These are phyloP conservation scores for Julus scandinavius DNA, from an alignment of 2,888 invertebrate genomes.

Conservation along the genomic window DNA sequence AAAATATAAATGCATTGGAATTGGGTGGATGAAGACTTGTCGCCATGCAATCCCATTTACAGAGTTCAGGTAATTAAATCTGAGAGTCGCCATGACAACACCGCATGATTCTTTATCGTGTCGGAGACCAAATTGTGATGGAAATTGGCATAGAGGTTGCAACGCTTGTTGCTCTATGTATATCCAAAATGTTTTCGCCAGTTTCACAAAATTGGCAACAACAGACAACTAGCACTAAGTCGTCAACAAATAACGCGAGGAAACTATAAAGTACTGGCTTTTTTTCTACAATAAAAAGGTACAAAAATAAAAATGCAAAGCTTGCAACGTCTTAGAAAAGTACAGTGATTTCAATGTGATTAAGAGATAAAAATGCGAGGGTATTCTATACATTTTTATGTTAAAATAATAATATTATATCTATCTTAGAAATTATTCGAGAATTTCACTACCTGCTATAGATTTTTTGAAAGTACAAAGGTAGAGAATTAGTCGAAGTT, in stretches of 20 bases:
- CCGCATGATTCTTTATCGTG: not conserved
- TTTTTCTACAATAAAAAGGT: not conserved
- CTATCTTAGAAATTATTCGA: too few relatives aligned
- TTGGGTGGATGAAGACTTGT: not conserved
- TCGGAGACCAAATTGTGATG: not conserved
- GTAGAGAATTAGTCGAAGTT: not conserved
- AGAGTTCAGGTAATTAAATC: constrained; percentile 28
- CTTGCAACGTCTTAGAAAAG: not conserved
- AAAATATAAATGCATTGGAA: not conserved
- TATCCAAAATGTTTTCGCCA: constrained; percentile 25
- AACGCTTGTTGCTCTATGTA: constrained; percentile 7
- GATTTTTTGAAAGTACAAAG: too few relatives aligned
- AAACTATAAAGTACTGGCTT: not conserved
- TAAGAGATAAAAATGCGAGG: too few relatives aligned
- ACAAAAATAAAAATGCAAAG: not conserved
- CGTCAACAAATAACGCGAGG: not conserved
- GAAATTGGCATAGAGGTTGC: constrained; percentile 23
- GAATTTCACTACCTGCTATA: too few relatives aligned
- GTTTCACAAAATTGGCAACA: constrained; percentile 22
- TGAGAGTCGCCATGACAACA: constrained; percentile 34
- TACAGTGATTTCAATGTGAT: too few relatives aligned
- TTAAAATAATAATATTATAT: too few relatives aligned
- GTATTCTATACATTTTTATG: too few relatives aligned
- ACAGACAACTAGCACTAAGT: not conserved
- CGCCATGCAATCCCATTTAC: constrained; percentile 27